A percentile compares a stretch with the other conserved stretches of the same genome.
These are phyloP conservation scores for Tetramorium alpestre DNA, from an alignment of 1,140 invertebrate genomes.

Conservation along the genomic window DNA sequence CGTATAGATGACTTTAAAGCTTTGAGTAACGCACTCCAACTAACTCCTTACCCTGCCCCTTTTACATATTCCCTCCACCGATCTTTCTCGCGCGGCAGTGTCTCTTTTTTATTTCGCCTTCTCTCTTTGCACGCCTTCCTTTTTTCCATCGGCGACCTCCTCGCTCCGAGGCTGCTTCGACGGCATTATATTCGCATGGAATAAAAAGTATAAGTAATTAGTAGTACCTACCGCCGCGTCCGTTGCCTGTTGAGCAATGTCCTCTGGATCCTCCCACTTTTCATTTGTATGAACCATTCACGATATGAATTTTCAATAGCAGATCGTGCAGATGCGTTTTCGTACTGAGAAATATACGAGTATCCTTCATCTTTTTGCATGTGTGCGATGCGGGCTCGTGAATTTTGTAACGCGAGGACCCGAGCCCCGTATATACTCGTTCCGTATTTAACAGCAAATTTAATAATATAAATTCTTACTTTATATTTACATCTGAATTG, in stretches of 20 bases:
- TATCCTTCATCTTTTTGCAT: background rate
- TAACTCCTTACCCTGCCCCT: background rate
- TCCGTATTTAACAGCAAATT: slow-evolving; percentile 8
- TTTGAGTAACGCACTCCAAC: slow-evolving; percentile 60
- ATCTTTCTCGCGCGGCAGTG: slow-evolving; percentile 29
- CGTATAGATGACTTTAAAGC: slow-evolving; percentile 57
- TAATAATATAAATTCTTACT: slow-evolving; percentile 11
- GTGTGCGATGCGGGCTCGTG: background rate
- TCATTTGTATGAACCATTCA: background rate
- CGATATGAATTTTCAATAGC: slow-evolving; percentile 49
- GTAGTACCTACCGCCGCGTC: slow-evolving; percentile 70
- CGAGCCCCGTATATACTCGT: slow-evolving; percentile 26
- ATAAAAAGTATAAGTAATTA: slow-evolving; percentile 72
- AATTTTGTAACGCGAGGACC: background rate
- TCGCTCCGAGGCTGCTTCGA: slow-evolving; percentile 24
- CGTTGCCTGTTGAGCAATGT: slow-evolving; percentile 53
- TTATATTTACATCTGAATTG: background rate
- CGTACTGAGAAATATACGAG: background rate
- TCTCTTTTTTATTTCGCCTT: slow-evolving; percentile 14
- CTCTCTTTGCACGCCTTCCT: slow-evolving; percentile 28
- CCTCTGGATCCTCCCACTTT: slow-evolving; percentile 42
- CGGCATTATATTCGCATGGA: slow-evolving; percentile 66
- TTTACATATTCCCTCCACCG: slow-evolving; percentile 37
- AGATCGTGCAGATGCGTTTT: slow-evolving; percentile 28
- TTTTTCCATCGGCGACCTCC: slow-evolving; percentile 39